Base-by-base conservation (phyloP, 2,113 vertebrate genomes). In the Callochromis pleurospilus region DNA sequence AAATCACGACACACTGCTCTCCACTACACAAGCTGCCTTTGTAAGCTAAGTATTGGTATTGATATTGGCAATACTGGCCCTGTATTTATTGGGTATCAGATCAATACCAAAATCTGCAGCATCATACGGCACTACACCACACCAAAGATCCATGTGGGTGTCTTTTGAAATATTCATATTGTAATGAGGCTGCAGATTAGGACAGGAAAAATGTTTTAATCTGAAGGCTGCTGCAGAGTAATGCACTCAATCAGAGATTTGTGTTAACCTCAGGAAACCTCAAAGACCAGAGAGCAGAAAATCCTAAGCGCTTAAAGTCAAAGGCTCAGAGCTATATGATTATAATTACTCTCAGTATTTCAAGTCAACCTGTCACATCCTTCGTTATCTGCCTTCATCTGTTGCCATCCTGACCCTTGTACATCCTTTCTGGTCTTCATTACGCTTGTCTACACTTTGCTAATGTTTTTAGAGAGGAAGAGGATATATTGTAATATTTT, bases 171-270 rank as follows among this genome's bases (percentile, higher is more conserved):
- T 87, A 90, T 90, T 91, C 85, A 87, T 70, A 91, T 89, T 93
- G 84, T 92, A 93, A 93, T 88, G 56, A 92, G 62, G 84, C 33
- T 40, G 5, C 73, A 83, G 80, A 92, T 91, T 90, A 89, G 75
- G 84, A 88, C 24, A 53, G n/a, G 9, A 31, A 47, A 42, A 65
- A 47, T 79, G 56, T 51, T 88, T 91, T 86, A 75, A 83, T 85
- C 7, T 9, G 11, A 85, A 86, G 81, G 80, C 60, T 79, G 80
- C 65, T 36, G 5, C 55, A 60, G 84, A 90, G 84, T 62, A 83
- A 85, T 60, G 58, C 82, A 38, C 54, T 89, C 81, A 80, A 87
- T 92, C 84, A 83, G 42, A 45, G 47, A 80, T 60, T 84, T 89
- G 33, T 80, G 60, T 83, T 88, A 82, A 91, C 88, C 87, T 88